These are phyloP conservation scores for Carettochelys insculpta DNA, from an alignment of 2,113 vertebrate genomes.

Conservation along the genomic window DNA sequence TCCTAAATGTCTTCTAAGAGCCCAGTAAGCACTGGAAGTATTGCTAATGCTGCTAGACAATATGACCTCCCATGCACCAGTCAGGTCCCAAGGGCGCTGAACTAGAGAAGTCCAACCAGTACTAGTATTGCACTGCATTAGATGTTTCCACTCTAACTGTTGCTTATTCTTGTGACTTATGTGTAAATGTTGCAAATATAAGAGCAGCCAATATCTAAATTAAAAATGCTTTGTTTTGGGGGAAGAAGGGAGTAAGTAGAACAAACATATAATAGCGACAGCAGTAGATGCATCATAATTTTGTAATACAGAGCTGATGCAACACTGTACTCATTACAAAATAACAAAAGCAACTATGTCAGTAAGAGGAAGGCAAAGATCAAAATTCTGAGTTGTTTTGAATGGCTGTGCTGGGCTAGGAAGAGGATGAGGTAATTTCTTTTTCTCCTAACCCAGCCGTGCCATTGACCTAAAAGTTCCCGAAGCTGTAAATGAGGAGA, in stretches of 20 bases:
- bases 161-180: conserved; percentile 46
- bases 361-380: not conserved
- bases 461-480: not conserved
- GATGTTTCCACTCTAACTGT: conserved; percentile 36
- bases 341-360: not conserved
- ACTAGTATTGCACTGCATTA: conserved; percentile 43
- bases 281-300: fast-evolving
- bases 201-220: conserved; percentile 13
- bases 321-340: not conserved
- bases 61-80: too few species aligned
- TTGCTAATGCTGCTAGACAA: too few species aligned
- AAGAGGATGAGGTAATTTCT: not conserved
- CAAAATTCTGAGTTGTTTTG: not conserved
- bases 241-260: not conserved
- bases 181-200: conserved; percentile 32
- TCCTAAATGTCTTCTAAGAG: too few species aligned
- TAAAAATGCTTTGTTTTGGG: not conserved
- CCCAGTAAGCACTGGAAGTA: too few species aligned
- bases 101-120: too few species aligned
- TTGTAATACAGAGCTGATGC: not conserved
- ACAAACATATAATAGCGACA: not conserved
- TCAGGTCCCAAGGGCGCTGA: too few species aligned
- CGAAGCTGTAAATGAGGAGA: not conserved
- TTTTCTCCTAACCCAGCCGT: not conserved
- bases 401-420: not conserved